These are phyloP conservation scores for Takifugu bimaculatus DNA, from an alignment of 2,113 vertebrate species.

Conservation along the genomic window DNA sequence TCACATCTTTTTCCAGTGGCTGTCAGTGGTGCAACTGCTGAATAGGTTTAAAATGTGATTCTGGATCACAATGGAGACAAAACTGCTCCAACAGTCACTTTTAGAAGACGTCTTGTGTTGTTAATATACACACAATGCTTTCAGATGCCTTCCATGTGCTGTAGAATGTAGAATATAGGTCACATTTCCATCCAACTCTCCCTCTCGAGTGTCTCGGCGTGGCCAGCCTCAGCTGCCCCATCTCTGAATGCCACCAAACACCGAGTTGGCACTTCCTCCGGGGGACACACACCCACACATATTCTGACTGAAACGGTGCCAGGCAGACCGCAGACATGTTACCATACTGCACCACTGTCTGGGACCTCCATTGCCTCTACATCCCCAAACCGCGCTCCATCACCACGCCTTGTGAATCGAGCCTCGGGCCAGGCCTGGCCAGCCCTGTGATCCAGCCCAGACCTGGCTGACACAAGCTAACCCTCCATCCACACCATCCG, in stretches of 20 bases:
- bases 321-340: slow-evolving; percentile 69
- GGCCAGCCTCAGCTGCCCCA: slow-evolving; percentile 41
- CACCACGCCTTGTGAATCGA: slow-evolving; percentile 52
- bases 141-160: slow-evolving; percentile 1
- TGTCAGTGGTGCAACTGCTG: not conserved
- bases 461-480: slow-evolving; percentile 42
- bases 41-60: not conserved
- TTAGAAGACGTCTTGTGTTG: not conserved
- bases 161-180: slow-evolving; percentile 62
- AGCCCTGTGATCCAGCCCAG: slow-evolving; percentile 34
- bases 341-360: slow-evolving; percentile 61
- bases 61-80: not conserved
- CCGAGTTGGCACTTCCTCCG: slow-evolving; percentile 51
- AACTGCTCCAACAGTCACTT: no score
- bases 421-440: slow-evolving; percentile 43
- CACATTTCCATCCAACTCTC: slow-evolving; percentile 63
- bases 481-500: slow-evolving; percentile 34
- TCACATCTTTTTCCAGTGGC: not conserved
- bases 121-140: not conserved
- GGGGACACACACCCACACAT: slow-evolving; percentile 41
- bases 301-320: slow-evolving; percentile 67
- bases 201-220: slow-evolving; percentile 56
- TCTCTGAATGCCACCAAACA: slow-evolving; percentile 62
- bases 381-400: slow-evolving; percentile 61
- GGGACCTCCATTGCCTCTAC: slow-evolving; percentile 50